phyloP scores from a whole-genome alignment of 1,140 invertebrate species.

The Bathynomus jamesi region DNA sequence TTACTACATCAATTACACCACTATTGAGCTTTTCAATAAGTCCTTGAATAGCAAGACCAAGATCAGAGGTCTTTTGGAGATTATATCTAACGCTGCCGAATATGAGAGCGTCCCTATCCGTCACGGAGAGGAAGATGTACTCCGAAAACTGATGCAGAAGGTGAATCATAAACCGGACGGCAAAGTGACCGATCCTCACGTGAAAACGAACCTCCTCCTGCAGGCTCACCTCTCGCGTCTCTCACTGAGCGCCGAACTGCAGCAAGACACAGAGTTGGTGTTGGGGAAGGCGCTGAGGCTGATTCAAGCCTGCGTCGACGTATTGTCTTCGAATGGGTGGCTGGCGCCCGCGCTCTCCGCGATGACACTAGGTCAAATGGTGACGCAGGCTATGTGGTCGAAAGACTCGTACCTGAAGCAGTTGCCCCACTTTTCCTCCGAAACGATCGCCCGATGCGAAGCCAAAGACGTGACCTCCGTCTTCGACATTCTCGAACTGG shows the following conservation, averaged over 20 bases:
- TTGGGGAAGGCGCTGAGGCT: constrained; percentile 68
- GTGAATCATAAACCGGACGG: constrained; percentile 63
- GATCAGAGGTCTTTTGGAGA: constrained; percentile 91
- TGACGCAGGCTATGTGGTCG: constrained; percentile 99
- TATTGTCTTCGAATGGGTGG: constrained; percentile 96
- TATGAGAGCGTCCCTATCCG: constrained; percentile 90
- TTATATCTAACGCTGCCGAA: constrained; percentile 94
- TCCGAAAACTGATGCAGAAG: constrained; percentile 67
- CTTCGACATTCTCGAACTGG: constrained; percentile 97
- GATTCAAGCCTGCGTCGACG: constrained; percentile 98
- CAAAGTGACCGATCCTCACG: constrained; percentile 68
- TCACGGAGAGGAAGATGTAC: constrained; percentile 86
- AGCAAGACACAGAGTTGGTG: constrained; percentile 90
- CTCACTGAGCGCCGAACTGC: constrained; percentile 88
- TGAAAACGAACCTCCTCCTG: constrained; percentile 91
- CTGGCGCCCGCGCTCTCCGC: constrained; percentile 92
- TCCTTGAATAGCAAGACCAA: constrained; percentile 97
- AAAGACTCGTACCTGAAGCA: constrained; percentile 97
- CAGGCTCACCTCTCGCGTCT: constrained; percentile 93
- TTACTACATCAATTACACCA: constrained; percentile 99
- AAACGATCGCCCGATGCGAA: constrained; percentile 47
- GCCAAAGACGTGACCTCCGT: constrained; percentile 71
- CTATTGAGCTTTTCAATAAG: constrained; percentile 95
- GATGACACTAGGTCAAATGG: constrained; percentile 99
- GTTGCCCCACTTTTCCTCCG: constrained; percentile 85